Percentiles rank a stretch among this genome's conserved stretches.
Evolutionary conservation across 2,113 vertebrate genomes (phyloP).

Genomic region (Myodes glareolus): DNA sequence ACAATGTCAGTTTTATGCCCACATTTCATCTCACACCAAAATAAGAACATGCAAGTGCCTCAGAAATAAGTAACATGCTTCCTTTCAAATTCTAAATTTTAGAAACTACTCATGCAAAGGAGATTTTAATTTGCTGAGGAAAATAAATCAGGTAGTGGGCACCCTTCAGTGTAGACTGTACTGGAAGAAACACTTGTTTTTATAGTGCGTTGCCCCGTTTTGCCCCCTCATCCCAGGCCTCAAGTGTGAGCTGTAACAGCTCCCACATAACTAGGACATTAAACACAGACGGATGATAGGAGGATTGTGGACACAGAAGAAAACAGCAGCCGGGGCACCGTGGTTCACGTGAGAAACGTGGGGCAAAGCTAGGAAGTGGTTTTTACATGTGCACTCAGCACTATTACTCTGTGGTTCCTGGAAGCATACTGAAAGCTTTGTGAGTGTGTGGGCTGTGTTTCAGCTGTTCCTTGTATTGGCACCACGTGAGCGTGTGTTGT

Average conservation of each 20-base stretch:
- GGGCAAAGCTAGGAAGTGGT: not conserved
- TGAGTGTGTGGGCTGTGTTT: not conserved
- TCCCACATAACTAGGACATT: not conserved
- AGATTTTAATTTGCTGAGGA: constrained; percentile 6
- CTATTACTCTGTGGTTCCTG: not conserved
- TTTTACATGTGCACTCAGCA: not conserved
- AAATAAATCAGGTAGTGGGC: not conserved
- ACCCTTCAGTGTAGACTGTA: not conserved
- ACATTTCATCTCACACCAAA: constrained; percentile 48
- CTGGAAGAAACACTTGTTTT: not conserved
- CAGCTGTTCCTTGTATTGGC: no score
- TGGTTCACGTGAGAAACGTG: not conserved
- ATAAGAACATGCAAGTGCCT: constrained; percentile 21
- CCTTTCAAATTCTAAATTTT: constrained; percentile 34
- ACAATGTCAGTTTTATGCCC: not conserved
- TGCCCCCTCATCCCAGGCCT: not conserved
- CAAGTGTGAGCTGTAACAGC: not conserved
- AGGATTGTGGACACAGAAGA: not conserved
- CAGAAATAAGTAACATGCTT: constrained; percentile 15
- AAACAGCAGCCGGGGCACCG: not conserved
- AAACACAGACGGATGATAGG: not conserved
- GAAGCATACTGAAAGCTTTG: not conserved
- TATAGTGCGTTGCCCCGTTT: not conserved
- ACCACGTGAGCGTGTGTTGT: no score
- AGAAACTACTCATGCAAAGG: not conserved